Evolutionary conservation across 2,797 vertebrate species (phyloP).

Genomic region (Molossus alvarezi): DNA sequence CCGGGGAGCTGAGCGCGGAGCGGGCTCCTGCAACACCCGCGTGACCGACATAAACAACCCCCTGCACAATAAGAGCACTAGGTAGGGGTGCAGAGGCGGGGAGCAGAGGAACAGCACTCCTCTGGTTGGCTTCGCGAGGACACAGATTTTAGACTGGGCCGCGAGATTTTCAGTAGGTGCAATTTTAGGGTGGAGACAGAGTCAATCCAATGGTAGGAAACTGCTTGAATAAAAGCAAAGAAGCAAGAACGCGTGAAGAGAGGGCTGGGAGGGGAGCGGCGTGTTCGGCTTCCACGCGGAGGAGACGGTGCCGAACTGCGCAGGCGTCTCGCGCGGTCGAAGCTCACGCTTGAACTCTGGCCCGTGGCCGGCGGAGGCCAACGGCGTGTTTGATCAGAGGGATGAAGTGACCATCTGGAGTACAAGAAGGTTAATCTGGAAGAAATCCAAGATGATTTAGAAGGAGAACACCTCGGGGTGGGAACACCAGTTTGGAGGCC

Average conservation of each 20-base stretch:
- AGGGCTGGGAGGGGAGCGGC: neutral
- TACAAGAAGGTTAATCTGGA: neutral
- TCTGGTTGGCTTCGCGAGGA: neutral
- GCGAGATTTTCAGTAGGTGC: neutral
- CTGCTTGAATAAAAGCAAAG: neutral
- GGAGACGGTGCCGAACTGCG: neutral
- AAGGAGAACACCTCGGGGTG: neutral
- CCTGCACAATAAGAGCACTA: fast-evolving
- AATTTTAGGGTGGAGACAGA: neutral
- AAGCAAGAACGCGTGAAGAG: neutral
- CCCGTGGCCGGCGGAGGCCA: neutral
- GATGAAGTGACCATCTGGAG: neutral
- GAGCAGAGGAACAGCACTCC: fast-evolving
- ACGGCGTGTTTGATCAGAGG: neutral
- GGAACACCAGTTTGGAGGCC: slow-evolving; percentile 21
- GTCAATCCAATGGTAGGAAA: neutral
- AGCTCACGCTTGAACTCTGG: neutral
- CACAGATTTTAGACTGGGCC: neutral
- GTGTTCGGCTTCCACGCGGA: neutral
- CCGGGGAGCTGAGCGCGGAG: neutral
- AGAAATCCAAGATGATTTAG: neutral
- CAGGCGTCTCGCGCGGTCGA: no score
- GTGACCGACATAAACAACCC: neutral
- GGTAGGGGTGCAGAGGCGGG: fast-evolving
- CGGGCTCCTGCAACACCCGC: neutral